These are phyloP conservation scores for Cecidostiba fungosa DNA, from an alignment of 2,888 invertebrate species.

Conservation along the genomic window DNA sequence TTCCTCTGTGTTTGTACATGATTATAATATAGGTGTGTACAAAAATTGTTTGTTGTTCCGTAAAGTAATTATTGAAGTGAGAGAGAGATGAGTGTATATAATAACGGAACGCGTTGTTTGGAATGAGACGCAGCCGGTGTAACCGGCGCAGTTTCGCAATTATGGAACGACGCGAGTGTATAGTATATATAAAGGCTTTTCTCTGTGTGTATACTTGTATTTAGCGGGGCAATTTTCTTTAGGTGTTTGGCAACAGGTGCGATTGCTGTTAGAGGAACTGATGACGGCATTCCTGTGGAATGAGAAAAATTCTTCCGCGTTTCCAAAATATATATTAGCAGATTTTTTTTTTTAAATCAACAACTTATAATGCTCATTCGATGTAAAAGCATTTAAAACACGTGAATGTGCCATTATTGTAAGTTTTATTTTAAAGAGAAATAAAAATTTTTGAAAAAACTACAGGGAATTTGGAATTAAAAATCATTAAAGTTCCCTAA, in stretches of 20 bases:
- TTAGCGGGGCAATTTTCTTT: background rate
- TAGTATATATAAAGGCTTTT: background rate
- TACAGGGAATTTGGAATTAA: no score
- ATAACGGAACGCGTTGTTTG: background rate
- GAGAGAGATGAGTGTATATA: background rate
- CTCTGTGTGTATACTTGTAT: background rate
- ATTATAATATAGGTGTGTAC: background rate
- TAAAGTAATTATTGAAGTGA: background rate
- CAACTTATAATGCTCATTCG: no score
- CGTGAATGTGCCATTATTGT: no score
- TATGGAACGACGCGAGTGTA: background rate
- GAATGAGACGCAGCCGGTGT: background rate
- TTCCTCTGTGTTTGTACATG: background rate
- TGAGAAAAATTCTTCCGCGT: background rate
- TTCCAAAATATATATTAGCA: background rate
- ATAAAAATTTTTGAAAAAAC: no score
- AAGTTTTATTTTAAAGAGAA: no score
- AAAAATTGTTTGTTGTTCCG: background rate
- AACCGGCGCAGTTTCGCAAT: slow-evolving; percentile 5
- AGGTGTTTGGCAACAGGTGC: background rate
- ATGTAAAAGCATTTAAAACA: no score
- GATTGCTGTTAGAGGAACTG: background rate
- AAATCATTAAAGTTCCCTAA: no score
- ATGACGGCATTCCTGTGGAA: background rate
- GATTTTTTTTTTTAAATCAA: no score